Percentiles rank a stretch among this genome's conserved stretches.
phyloP scores from a whole-genome alignment of 1,140 invertebrate genomes.

The Aphelenchoides avenae region DNA sequence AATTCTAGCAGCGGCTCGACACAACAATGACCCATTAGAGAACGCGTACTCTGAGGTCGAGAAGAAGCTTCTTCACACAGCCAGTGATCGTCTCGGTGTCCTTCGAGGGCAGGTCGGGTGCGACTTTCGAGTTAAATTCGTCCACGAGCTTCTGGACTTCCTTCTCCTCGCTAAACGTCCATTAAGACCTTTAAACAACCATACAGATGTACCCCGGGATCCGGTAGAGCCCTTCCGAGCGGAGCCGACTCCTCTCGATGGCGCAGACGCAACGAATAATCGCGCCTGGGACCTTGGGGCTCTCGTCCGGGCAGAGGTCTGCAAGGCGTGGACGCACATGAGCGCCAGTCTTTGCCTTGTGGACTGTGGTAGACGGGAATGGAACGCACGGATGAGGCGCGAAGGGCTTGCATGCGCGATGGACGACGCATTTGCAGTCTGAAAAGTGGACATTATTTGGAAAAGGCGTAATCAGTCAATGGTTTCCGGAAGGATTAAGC shows the following conservation, averaged over 20 bases:
- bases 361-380: slow-evolving; percentile 17
- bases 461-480: too few species aligned
- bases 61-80: slow-evolving; percentile 75
- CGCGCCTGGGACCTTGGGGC: slow-evolving; percentile 86
- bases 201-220: slow-evolving; percentile 73
- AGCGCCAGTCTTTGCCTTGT: too few species aligned
- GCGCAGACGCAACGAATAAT: slow-evolving; percentile 90
- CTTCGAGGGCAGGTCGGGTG: slow-evolving; percentile 23
- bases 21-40: neutral
- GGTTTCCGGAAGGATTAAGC: too few species aligned
- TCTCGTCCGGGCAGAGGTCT: slow-evolving; percentile 65
- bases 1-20: too few species aligned
- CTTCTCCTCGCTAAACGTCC: slow-evolving; percentile 11
- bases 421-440: slow-evolving; percentile 37
- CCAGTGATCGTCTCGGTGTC: slow-evolving; percentile 79
- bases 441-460: slow-evolving; percentile 28
- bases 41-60: slow-evolving; percentile 29
- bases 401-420: slow-evolving; percentile 16
- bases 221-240: slow-evolving; percentile 82
- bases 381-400: slow-evolving; percentile 42
- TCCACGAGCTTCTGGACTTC: slow-evolving; percentile 24
- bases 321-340: slow-evolving; percentile 16
- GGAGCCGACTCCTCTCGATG: slow-evolving; percentile 76
- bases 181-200: too few species aligned
- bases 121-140: slow-evolving; percentile 17